Evolutionary conservation across 2,113 vertebrate species (phyloP).

Genomic region (Syngnathoides biaculeatus): DNA sequence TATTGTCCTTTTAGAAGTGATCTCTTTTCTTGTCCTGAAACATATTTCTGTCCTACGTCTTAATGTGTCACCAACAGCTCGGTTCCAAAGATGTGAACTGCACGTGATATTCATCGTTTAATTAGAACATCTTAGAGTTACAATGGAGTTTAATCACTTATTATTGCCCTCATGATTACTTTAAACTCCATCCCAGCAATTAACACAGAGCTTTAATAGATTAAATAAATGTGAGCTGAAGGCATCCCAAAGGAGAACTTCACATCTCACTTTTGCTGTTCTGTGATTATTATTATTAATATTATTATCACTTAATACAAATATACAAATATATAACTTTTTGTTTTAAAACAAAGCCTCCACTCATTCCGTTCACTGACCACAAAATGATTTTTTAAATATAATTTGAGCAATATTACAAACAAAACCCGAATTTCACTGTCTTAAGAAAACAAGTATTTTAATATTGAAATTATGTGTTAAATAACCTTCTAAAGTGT

Average conservation of each 20-base stretch:
- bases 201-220: conserved; percentile 30
- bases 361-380: not conserved
- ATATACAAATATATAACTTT: too few relatives aligned
- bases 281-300: conserved; percentile 32
- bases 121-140: conserved; percentile 13
- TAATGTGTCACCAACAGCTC: conserved; percentile 32
- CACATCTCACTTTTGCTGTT: conserved; percentile 43
- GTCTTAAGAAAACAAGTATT: not conserved
- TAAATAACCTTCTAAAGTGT: not conserved
- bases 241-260: conserved; percentile 17
- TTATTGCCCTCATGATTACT: conserved; percentile 3
- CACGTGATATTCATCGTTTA: conserved; percentile 9
- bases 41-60: conserved; percentile 42
- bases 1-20: conserved; percentile 57
- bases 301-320: conserved; percentile 36
- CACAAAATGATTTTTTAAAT: too few relatives aligned
- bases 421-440: not conserved
- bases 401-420: too few relatives aligned
- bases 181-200: conserved; percentile 12
- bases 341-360: conserved; percentile 24
- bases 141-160: conserved; percentile 11
- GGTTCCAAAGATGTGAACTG: conserved; percentile 7
- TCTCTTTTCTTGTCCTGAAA: conserved; percentile 42
- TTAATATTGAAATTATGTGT: not conserved
- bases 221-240: conserved; percentile 27